Evolutionary conservation across 92 coral and sea anemone species (phyloP).

Genomic region (Scolanthus callimorphus): DNA sequence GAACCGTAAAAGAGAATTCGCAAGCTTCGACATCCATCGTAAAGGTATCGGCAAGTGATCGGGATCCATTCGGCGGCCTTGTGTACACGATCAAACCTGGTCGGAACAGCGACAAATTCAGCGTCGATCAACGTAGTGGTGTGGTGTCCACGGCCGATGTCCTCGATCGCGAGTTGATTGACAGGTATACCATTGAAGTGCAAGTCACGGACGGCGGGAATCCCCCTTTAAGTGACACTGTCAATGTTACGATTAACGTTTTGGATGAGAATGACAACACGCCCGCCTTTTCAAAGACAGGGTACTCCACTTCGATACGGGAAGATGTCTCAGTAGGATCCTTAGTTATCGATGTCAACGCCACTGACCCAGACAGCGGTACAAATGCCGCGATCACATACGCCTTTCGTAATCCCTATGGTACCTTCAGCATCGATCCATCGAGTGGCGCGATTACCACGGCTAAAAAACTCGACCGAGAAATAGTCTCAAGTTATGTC

Average conservation of each 20-base stretch:
- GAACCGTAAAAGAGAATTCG: constrained; percentile 57
- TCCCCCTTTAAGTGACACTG: constrained; percentile 35
- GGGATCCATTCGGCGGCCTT: constrained; percentile 64
- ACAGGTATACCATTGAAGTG: constrained; percentile 40
- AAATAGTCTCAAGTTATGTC: constrained; percentile 47
- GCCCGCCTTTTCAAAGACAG: constrained; percentile 25
- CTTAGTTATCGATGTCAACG: constrained; percentile 19
- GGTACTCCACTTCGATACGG: constrained; percentile 15
- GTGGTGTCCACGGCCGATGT: constrained; percentile 60
- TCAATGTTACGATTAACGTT: constrained; percentile 45
- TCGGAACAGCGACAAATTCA: constrained; percentile 37
- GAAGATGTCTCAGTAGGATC: constrained; percentile 37
- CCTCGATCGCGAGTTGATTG: constrained; percentile 64
- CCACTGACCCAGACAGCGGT: constrained; percentile 53
- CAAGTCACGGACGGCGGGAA: constrained; percentile 60
- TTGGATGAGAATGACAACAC: constrained; percentile 69
- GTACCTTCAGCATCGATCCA: constrained; percentile 43
- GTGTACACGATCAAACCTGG: constrained; percentile 43
- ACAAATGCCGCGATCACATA: constrained; percentile 52
- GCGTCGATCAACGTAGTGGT: constrained; percentile 64
- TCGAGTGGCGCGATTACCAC: constrained; percentile 59
- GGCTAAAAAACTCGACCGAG: constrained; percentile 54
- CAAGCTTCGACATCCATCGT: constrained; percentile 34
- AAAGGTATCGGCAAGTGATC: constrained; percentile 58
- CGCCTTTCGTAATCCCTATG: constrained; percentile 26